Evolutionary conservation across 2,113 vertebrate species (phyloP).

Genomic region (Craseonycteris thonglongyai): DNA sequence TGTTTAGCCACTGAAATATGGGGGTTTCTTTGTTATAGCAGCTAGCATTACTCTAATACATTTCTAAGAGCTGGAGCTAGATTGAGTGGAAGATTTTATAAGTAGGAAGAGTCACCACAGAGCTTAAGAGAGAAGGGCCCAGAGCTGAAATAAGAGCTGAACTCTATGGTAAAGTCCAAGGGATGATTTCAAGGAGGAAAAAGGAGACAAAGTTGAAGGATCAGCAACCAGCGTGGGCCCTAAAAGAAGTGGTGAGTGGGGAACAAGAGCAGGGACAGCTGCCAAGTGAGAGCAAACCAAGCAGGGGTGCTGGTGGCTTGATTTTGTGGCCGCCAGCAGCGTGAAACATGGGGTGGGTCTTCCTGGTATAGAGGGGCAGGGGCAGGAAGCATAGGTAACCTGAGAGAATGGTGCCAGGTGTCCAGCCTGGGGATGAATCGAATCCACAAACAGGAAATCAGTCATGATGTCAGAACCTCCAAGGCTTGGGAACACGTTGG

Average conservation of each 20-base stretch:
- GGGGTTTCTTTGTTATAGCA: not conserved
- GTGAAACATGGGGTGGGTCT: not conserved
- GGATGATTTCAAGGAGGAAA: slow-evolving; percentile 1
- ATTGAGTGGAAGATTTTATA: not conserved
- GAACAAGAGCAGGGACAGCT: not conserved
- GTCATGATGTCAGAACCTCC: slow-evolving; percentile 33
- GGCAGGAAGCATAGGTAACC: slow-evolving; percentile 47
- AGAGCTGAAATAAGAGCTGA: not conserved
- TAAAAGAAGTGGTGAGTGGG: not conserved
- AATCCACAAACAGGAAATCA: slow-evolving; percentile 63
- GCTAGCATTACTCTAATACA: not conserved
- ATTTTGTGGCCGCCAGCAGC: not conserved
- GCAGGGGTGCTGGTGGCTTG: not conserved
- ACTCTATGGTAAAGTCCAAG: not conserved
- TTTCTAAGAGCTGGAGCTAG: not conserved
- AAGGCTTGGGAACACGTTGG: slow-evolving; percentile 30
- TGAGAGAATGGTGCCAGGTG: slow-evolving; percentile 14
- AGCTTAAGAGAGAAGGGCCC: not conserved
- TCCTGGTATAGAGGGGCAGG: not conserved
- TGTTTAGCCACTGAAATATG: not conserved
- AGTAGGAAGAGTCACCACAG: not conserved
- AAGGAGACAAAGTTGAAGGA: not conserved
- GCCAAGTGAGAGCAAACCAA: not conserved
- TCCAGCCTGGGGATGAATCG: not conserved
- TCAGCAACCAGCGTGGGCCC: not conserved